A percentile compares a stretch with the other conserved stretches of the same genome.
phyloP scores from a whole-genome alignment of 2,113 vertebrate genomes.

The Lamprotornis superbus region DNA sequence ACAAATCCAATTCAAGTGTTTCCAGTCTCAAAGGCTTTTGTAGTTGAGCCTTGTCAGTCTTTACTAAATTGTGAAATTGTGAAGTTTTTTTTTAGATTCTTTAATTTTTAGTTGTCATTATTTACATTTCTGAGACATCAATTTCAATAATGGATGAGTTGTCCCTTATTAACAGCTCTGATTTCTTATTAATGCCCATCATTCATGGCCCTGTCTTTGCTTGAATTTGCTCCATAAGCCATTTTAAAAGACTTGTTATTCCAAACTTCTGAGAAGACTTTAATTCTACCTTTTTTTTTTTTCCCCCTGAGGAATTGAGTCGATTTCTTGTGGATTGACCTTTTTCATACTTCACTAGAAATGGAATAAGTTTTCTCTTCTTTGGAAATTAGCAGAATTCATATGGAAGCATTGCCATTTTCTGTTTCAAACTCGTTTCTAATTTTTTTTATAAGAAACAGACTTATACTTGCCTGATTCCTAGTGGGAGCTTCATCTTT shows the following conservation, averaged over 20 bases:
- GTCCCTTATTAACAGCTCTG: neutral
- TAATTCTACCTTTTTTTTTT: neutral
- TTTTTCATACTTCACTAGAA: neutral
- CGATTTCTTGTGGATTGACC: neutral
- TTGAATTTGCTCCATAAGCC: neutral
- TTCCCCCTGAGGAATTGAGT: neutral
- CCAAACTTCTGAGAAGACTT: neutral
- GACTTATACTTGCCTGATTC: neutral
- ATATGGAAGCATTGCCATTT: neutral
- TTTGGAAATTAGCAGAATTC: neutral
- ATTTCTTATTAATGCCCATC: neutral
- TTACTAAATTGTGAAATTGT: neutral
- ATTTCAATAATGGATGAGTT: neutral
- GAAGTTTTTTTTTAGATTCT: neutral
- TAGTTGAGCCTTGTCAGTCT: neutral
- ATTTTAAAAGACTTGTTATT: neutral
- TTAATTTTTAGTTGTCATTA: neutral
- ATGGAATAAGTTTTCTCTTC: neutral
- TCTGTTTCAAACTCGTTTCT: neutral
- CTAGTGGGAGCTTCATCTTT: neutral
- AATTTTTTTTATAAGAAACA: neutral
- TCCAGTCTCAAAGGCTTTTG: neutral
- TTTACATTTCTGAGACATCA: neutral
- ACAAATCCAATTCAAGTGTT: neutral
- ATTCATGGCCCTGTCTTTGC: neutral